phyloP scores from a whole-genome alignment of 2,113 vertebrate genomes.

The Aegotheles bennettii region DNA sequence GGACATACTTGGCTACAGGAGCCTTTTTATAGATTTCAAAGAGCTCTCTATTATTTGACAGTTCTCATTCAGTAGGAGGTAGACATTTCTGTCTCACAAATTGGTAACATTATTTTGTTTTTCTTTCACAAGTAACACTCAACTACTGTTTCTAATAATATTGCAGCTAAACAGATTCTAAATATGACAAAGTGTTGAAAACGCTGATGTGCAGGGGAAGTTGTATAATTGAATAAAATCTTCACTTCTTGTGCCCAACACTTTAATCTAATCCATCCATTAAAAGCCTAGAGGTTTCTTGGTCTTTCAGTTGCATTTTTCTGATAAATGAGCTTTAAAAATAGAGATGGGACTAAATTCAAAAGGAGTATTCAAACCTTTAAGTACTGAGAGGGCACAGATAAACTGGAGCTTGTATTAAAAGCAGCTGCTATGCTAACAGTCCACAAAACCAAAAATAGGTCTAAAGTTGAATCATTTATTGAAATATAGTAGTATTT shows the following conservation, averaged over 20 bases:
- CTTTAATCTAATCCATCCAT: constrained; percentile 57
- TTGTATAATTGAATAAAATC: constrained; percentile 55
- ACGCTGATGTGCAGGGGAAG: constrained; percentile 32
- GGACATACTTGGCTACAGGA: neutral
- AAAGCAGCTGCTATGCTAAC: constrained; percentile 9
- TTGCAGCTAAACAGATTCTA: constrained; percentile 61
- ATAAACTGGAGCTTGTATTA: constrained; percentile 1
- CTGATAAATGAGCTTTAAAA: constrained; percentile 39
- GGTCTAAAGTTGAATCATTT: neutral
- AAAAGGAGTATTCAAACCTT: constrained; percentile 13
- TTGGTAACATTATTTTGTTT: constrained; percentile 56
- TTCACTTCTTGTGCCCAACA: constrained; percentile 42
- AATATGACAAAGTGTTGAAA: constrained; percentile 60
- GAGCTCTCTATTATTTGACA: constrained; percentile 15
- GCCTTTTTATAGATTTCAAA: neutral
- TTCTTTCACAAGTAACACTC: constrained; percentile 52
- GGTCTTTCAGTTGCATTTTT: constrained; percentile 20
- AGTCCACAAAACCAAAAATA: neutral
- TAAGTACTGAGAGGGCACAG: neutral
- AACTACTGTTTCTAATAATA: constrained; percentile 62
- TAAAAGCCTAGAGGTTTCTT: constrained; percentile 48
- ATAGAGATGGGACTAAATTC: constrained; percentile 38
- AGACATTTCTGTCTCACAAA: constrained; percentile 43
- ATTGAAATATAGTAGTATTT: neutral
- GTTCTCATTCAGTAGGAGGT: constrained; percentile 12